These are phyloP conservation scores for Phasianus colchicus DNA, from an alignment of 2,113 vertebrate genomes.

Conservation along the genomic window DNA sequence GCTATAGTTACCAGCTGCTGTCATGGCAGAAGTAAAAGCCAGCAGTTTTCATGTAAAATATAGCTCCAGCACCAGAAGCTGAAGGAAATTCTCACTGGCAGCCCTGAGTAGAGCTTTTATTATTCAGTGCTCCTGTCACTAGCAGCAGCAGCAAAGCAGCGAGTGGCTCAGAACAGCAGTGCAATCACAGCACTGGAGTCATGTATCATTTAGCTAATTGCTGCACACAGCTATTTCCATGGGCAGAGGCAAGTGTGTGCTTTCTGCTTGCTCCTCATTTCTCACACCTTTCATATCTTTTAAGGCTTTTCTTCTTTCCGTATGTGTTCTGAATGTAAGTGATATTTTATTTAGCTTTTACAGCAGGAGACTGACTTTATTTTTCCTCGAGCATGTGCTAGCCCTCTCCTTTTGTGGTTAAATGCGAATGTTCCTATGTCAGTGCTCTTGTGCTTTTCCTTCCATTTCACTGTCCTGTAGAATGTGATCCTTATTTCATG, in stretches of 20 bases:
- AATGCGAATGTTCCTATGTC: neutral
- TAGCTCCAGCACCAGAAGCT: slow-evolving; percentile 19
- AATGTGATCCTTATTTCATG: neutral
- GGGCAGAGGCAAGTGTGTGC: neutral
- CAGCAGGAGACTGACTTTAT: neutral
- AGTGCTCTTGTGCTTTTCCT: neutral
- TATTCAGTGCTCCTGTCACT: slow-evolving; percentile 5
- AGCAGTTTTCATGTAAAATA: slow-evolving; percentile 29
- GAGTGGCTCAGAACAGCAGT: neutral
- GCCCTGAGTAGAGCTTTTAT: neutral
- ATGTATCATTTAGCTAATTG: slow-evolving; percentile 26
- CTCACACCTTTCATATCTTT: slow-evolving; percentile 7
- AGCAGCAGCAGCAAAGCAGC: neutral
- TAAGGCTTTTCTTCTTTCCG: slow-evolving; percentile 6
- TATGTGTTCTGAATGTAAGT: neutral
- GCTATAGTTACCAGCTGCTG: neutral
- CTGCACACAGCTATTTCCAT: slow-evolving; percentile 1
- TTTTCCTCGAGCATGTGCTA: neutral
- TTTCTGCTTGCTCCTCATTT: neutral
- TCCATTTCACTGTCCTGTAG: neutral
- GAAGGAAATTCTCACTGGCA: slow-evolving; percentile 23
- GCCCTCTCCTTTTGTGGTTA: neutral
- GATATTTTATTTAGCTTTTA: neutral
- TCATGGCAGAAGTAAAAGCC: slow-evolving; percentile 33
- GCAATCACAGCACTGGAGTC: neutral